Base-by-base conservation (phyloP, 1,140 invertebrate species). In the Drosophila pallidifrons region DNA sequence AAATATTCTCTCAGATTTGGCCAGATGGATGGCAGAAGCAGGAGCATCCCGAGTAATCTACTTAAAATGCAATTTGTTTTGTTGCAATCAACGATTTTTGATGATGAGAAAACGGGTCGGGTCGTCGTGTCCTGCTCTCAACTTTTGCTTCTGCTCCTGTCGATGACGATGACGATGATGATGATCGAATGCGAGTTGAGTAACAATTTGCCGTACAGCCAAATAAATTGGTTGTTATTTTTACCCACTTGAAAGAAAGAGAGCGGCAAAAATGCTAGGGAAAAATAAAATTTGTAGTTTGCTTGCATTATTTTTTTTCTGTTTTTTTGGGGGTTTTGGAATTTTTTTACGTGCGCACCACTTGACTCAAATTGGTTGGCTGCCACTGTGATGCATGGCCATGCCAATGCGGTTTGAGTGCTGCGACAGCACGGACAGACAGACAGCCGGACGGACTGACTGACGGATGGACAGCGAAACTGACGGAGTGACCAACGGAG, bases 61-160 rank as follows among this genome's bases (percentile, higher is more conserved):
- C 85, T 88, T 88, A 88, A 88, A 88, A 89, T 85, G 85, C 81
- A 88, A 88, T 88, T 88, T 89, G 85, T 88, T 89, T 87, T 89
- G 85, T 88, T 89, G 85, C 85, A 88, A 88, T 88, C 83, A 89
- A 88, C 83, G 85, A 89, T 89, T 88, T 87, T 87, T 88, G 83
- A 87, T 87, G 83, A 87, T 88, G 83, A 86, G 65, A 69, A 81
- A n/a, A 47, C 11, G 46, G 20, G 20, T 20, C 15, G 13, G 5
- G 15, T 7, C 5, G 5, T 43, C n/a, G 11, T 43, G 41, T 43
- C 11, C 41, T 43, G 46, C 46, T 47, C 8, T 25, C 20, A 25
- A 25, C 20, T 25, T 25, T 11, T 11, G 38, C 30, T 32, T 13
- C 15, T 46, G 45, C 45, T 46, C 8, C 41, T n/a, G 41, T 13